A percentile compares a stretch with the other conserved stretches of the same genome.
These are phyloP conservation scores for Tiaroga cobitis DNA, from an alignment of 2,797 vertebrate genomes.

Conservation along the genomic window DNA sequence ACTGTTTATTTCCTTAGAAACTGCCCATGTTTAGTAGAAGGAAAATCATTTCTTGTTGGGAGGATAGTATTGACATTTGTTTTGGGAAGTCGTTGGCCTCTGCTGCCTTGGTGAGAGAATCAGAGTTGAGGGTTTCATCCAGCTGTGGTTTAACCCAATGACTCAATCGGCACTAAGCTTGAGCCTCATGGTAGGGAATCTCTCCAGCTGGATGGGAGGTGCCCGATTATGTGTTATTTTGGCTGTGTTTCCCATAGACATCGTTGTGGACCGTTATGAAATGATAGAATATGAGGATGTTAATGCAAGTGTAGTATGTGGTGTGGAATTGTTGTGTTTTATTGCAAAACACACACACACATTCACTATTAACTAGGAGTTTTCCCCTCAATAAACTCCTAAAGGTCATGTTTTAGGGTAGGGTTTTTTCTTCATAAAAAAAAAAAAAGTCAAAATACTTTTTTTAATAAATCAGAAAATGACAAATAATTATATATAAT, in stretches of 20 bases:
- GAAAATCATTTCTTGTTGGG: background rate
- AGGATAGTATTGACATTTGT: background rate
- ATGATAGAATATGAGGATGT: background rate
- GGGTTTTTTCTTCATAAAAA: no score
- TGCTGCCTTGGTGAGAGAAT: constrained; percentile 7
- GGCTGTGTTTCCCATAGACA: background rate
- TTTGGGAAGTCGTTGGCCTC: background rate
- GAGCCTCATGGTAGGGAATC: background rate
- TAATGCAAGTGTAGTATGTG: background rate
- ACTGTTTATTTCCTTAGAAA: constrained; percentile 22
- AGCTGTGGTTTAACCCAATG: constrained; percentile 21
- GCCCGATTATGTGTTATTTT: background rate
- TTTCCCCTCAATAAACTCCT: background rate
- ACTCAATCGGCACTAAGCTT: background rate
- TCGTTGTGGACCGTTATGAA: background rate
- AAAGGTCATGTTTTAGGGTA: no score
- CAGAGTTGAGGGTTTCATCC: background rate
- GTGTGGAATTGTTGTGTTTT: background rate
- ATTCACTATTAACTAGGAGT: background rate
- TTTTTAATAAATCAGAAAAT: no score
- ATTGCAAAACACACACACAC: background rate
- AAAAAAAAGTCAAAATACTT: no score
- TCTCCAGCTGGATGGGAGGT: constrained; percentile 18
- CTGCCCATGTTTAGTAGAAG: background rate
- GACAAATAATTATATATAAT: no score